These are phyloP conservation scores for Opisthograptis luteolata DNA, from an alignment of 2,888 invertebrate species.

Conservation along the genomic window DNA sequence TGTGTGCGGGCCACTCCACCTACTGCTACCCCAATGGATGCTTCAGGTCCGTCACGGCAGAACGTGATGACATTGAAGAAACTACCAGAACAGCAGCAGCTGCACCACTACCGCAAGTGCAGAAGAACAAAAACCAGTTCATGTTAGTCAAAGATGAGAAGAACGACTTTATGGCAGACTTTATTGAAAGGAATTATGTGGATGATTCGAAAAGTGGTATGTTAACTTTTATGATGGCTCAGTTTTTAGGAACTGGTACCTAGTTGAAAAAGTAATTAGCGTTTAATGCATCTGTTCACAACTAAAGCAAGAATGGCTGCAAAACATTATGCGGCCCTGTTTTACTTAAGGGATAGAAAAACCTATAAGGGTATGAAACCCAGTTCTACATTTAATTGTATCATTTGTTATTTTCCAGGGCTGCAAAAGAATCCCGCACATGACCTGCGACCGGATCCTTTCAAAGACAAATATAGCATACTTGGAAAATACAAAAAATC, in stretches of 20 bases:
- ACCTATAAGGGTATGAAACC: no score
- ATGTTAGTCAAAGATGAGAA: slow-evolving; percentile 56
- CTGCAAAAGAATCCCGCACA: background rate
- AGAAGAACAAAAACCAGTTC: slow-evolving; percentile 41
- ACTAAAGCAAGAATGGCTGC: no score
- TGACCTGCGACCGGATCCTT: slow-evolving; percentile 46
- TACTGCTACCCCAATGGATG: slow-evolving; percentile 76
- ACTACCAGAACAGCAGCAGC: slow-evolving; percentile 34
- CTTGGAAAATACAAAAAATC: slow-evolving; percentile 60
- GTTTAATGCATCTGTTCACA: no score
- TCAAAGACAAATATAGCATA: slow-evolving; percentile 60
- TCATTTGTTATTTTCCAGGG: no score
- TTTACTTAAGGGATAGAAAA: no score
- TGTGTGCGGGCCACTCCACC: slow-evolving; percentile 64
- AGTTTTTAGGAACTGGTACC: no score
- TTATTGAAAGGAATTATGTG: slow-evolving; percentile 43
- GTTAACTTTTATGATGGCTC: background rate
- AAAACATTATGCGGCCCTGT: no score
- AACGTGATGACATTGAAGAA: slow-evolving; percentile 32
- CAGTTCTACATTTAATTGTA: no score
- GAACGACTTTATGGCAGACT: slow-evolving; percentile 48
- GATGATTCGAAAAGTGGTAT: slow-evolving; percentile 38
- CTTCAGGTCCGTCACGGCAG: slow-evolving; percentile 37
- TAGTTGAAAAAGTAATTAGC: no score
- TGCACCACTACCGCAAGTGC: slow-evolving; percentile 30